Conservation (phyloP, 1,140 invertebrate species). For the Dinothrombium tinctorium region DNA sequence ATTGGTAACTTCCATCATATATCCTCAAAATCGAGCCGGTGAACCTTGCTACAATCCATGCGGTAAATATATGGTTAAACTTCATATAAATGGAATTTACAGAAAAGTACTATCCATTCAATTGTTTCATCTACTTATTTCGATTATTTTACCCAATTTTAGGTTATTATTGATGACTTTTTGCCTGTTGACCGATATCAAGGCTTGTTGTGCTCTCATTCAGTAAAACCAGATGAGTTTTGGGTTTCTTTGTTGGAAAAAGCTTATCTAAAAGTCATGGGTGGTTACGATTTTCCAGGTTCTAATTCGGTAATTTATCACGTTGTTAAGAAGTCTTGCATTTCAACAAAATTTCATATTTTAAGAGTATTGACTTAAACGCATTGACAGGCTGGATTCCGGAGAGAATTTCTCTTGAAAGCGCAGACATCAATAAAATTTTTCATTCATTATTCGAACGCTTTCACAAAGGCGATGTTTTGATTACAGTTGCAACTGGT, state of each 20-base stretch:
- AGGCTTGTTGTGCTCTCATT: conserved; percentile 56
- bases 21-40: conserved; percentile 63
- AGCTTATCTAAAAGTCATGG: conserved; percentile 95
- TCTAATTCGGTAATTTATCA: conserved; percentile 61
- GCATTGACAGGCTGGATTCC: conserved; percentile 94
- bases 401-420: conserved; percentile 34
- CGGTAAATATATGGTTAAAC: conserved; percentile 90
- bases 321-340: conserved; percentile 1
- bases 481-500: conserved; percentile 72
- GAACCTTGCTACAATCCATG: conserved; percentile 76
- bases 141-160: conserved; percentile 7
- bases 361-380: conserved; percentile 55
- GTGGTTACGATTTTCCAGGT: conserved; percentile 90
- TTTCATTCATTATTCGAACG: not conserved
- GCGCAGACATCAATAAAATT: conserved; percentile 34
- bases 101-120: conserved; percentile 33
- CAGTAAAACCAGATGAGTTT: conserved; percentile 69
- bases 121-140: not conserved
- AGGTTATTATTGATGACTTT: conserved; percentile 82
- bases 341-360: not conserved
- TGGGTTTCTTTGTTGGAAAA: conserved; percentile 93
- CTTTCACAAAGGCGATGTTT: conserved; percentile 52
- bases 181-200: conserved; percentile 56
- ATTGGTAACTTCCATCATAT: conserved; percentile 80
- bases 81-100: conserved; percentile 74